phyloP scores from a whole-genome alignment of 2,888 invertebrate genomes.

The Hylaea fasciaria region DNA sequence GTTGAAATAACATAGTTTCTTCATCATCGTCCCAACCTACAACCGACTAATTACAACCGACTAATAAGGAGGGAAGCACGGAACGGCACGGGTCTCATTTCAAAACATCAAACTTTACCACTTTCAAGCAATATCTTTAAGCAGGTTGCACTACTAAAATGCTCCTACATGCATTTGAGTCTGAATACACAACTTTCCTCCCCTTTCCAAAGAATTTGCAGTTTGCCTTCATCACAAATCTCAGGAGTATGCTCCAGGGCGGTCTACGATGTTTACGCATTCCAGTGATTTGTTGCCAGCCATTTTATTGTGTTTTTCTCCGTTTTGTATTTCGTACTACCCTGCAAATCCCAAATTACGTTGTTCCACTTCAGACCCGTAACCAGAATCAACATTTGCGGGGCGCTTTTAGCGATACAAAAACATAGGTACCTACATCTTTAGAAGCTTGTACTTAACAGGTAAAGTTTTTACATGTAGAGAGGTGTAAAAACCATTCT shows the following conservation, averaged over 20 bases:
- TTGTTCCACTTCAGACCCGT: constrained; percentile 34
- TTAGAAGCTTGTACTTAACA: too few relatives aligned
- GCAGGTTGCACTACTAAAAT: background rate
- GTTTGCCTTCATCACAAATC: constrained; percentile 26
- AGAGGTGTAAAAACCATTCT: too few relatives aligned
- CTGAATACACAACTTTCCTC: background rate
- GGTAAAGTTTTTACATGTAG: too few relatives aligned
- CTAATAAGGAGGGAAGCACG: too few relatives aligned
- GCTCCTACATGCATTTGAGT: background rate
- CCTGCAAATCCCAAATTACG: constrained; percentile 47
- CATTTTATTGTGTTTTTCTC: constrained; percentile 57
- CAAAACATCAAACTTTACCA: background rate
- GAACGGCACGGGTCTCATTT: too few relatives aligned
- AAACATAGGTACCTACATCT: background rate
- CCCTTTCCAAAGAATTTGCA: constrained; percentile 18
- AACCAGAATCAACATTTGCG: constrained; percentile 1
- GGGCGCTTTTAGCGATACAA: constrained; percentile 2
- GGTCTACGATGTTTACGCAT: constrained; percentile 60
- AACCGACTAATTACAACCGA: too few relatives aligned
- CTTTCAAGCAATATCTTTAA: too few relatives aligned
- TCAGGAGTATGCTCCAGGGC: constrained; percentile 48
- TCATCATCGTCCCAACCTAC: too few relatives aligned
- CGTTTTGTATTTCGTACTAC: constrained; percentile 21
- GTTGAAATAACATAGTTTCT: too few relatives aligned
- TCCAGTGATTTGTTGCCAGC: constrained; percentile 61